phyloP scores from a whole-genome alignment of 2,888 invertebrate genomes.

The Malthinus seriepunctatus region DNA sequence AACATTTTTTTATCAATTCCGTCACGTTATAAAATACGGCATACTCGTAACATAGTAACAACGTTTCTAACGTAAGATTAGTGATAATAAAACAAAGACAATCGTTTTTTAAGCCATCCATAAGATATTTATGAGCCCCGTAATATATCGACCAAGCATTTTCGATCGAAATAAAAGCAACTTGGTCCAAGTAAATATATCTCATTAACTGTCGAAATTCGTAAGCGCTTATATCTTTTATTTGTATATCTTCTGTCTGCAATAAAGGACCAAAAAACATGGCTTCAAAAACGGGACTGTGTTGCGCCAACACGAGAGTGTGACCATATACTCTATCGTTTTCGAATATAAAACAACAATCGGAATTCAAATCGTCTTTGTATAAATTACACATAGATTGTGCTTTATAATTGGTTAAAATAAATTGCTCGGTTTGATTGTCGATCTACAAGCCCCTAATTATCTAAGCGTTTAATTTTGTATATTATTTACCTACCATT shows the following conservation, averaged over 20 bases:
- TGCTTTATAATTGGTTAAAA: neutral
- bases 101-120: constrained; percentile 58
- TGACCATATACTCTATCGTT: neutral
- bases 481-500: no score
- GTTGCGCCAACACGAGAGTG: neutral
- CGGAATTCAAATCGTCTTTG: neutral
- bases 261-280: constrained; percentile 69
- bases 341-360: neutral
- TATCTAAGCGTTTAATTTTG: no score
- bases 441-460: no score
- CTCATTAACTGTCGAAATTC: constrained; percentile 64
- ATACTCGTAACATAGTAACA: constrained; percentile 63
- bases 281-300: constrained; percentile 69
- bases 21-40: constrained; percentile 63
- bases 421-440: neutral
- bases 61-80: constrained; percentile 62
- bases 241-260: constrained; percentile 54
- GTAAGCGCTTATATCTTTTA: constrained; percentile 63
- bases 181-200: constrained; percentile 65
- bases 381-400: neutral
- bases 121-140: constrained; percentile 68
- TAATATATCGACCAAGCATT: constrained; percentile 67
- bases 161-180: constrained; percentile 59
- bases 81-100: constrained; percentile 60
- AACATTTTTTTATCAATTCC: constrained; percentile 56